Evolutionary conservation across 2,113 vertebrate genomes (phyloP).

Genomic region (Pangasianodon hypophthalmus): DNA sequence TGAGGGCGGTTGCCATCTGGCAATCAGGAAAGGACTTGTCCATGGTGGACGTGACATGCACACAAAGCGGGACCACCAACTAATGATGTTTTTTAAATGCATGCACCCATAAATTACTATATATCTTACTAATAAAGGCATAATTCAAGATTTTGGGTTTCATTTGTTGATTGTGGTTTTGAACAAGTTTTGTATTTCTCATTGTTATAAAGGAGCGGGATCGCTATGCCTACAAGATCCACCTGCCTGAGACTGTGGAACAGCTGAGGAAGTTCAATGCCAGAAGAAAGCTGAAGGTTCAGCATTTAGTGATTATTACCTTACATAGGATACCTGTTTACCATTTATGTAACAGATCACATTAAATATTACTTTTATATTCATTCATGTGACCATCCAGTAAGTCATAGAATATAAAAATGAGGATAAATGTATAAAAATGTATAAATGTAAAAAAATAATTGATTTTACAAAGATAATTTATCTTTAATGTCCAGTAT

Average conservation of each 20-base stretch:
- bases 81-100: background rate
- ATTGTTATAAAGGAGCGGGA: slow-evolving; percentile 84
- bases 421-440: background rate
- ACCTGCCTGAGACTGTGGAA: slow-evolving; percentile 96
- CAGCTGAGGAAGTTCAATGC: slow-evolving; percentile 97
- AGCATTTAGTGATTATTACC: background rate
- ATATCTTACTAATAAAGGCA: background rate
- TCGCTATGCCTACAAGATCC: slow-evolving; percentile 97
- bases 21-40: background rate
- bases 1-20: background rate
- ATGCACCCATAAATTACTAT: background rate
- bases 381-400: background rate
- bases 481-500: background rate
- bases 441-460: background rate
- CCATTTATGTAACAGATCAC: background rate
- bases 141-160: background rate
- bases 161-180: background rate
- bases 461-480: background rate
- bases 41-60: background rate
- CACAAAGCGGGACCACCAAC: background rate
- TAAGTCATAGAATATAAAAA: background rate
- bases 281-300: slow-evolving; percentile 94
- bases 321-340: background rate
- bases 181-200: background rate
- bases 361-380: background rate